Conservation (phyloP, 2,797 vertebrate genomes). For the Adelosebastes latens region DNA sequence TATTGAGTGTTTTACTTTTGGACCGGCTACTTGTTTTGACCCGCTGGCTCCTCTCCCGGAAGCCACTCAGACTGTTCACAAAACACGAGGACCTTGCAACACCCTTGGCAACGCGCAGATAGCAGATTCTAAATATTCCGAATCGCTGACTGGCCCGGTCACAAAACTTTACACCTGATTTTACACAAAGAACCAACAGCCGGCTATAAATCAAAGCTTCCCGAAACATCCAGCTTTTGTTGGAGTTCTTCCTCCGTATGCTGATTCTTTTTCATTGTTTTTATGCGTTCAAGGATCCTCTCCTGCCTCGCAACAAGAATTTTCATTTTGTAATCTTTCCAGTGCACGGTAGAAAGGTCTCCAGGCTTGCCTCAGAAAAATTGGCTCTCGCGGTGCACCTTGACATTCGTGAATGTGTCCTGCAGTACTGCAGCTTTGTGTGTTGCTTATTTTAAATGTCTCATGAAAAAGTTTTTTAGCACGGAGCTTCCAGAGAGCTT, state of each 20-base stretch:
- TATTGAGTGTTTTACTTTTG: slow-evolving; percentile 28
- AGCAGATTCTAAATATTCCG: slow-evolving; percentile 19
- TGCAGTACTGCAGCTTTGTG: slow-evolving; percentile 17
- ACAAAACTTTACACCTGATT: slow-evolving; percentile 4
- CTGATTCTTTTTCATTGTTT: slow-evolving; percentile 19
- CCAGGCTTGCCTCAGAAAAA: slow-evolving; percentile 13
- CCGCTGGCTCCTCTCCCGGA: slow-evolving; percentile 47
- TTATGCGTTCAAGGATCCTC: slow-evolving; percentile 36
- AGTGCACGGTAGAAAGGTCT: slow-evolving; percentile 25
- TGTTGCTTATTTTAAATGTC: slow-evolving; percentile 5
- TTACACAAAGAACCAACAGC: not conserved
- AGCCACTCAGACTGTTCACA: slow-evolving; percentile 40
- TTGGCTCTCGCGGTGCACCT: slow-evolving; percentile 14
- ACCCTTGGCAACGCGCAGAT: slow-evolving; percentile 45
- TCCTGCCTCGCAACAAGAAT: slow-evolving; percentile 8
- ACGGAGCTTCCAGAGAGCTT: not conserved
- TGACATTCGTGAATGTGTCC: slow-evolving; percentile 4
- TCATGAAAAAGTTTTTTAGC: slow-evolving; percentile 20
- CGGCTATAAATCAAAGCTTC: slow-evolving; percentile 41
- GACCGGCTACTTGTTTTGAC: slow-evolving; percentile 12
- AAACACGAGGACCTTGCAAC: slow-evolving; percentile 44
- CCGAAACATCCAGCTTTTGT: not conserved
- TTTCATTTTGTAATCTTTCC: slow-evolving; percentile 36
- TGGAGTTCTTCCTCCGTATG: not conserved
- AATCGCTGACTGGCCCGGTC: slow-evolving; percentile 7